These are phyloP conservation scores for Muscina levida DNA, from an alignment of 2,888 invertebrate genomes.

Conservation along the genomic window DNA sequence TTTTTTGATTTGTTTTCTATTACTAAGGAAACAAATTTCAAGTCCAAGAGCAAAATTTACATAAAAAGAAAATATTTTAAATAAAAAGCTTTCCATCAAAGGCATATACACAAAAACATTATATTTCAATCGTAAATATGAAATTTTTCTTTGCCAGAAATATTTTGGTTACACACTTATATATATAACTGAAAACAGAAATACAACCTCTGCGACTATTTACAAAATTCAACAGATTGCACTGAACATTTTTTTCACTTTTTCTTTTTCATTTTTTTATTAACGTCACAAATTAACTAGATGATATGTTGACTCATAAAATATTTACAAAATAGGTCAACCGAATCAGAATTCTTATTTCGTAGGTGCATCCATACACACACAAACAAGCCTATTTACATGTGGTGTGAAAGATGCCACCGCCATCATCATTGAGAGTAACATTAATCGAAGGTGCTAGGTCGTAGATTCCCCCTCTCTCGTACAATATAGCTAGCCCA, in stretches of 20 bases:
- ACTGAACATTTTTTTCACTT: not conserved
- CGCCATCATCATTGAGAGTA: not conserved
- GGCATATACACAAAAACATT: no score
- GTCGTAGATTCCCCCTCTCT: constrained; percentile 13
- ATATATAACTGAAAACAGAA: no score
- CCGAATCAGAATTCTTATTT: constrained; percentile 34
- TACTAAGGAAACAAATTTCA: constrained; percentile 53
- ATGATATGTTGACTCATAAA: constrained; percentile 43
- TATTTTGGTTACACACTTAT: no score
- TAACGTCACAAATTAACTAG: not conserved
- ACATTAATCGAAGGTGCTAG: constrained; percentile 44
- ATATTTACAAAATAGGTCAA: constrained; percentile 59
- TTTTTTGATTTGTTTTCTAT: constrained; percentile 40
- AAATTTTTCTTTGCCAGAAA: no score
- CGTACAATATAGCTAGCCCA: not conserved
- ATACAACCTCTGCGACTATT: no score
- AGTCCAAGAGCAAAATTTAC: constrained; percentile 62
- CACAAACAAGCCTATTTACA: not conserved
- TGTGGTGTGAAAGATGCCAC: constrained; percentile 27
- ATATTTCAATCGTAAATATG: no score
- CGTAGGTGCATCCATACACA: constrained; percentile 6
- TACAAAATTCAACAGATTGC: no score
- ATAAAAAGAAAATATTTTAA: constrained; percentile 42
- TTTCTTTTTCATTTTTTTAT: not conserved
- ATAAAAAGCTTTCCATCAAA: not conserved